Evolutionary conservation across 2,797 vertebrate species (phyloP).

Genomic region (Falco concolor): DNA sequence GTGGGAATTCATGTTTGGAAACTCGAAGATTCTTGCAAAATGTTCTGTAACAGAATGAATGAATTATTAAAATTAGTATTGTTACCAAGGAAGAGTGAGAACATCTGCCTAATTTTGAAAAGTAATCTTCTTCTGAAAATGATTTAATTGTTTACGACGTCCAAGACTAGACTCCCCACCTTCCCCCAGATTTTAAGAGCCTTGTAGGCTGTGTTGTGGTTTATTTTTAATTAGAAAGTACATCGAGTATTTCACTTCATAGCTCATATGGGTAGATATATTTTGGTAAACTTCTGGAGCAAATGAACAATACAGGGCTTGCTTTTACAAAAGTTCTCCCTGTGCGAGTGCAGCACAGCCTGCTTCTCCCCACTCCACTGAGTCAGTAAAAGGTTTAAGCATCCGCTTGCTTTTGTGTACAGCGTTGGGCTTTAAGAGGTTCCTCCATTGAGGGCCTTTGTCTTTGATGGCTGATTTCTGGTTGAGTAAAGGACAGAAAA

Average conservation of each 20-base stretch:
- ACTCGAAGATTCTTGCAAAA: not conserved
- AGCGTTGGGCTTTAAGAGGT: not conserved
- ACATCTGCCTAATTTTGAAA: not conserved
- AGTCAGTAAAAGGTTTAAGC: not conserved
- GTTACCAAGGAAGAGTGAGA: not conserved
- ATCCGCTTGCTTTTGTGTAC: not conserved
- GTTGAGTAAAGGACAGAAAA: not conserved
- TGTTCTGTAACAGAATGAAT: not conserved
- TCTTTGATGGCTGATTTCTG: not conserved
- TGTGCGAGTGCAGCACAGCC: not conserved
- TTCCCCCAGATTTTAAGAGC: not conserved
- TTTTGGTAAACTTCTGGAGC: not conserved
- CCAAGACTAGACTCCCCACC: accelerated
- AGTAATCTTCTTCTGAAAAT: not conserved
- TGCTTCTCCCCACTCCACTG: not conserved
- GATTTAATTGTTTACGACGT: not conserved
- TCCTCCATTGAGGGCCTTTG: not conserved
- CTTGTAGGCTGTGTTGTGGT: not conserved
- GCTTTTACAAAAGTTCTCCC: not conserved
- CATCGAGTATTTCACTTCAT: not conserved
- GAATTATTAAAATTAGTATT: not conserved
- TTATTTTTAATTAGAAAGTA: not conserved
- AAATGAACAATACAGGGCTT: not conserved
- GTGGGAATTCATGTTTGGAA: not conserved
- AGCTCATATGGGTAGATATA: not conserved